A percentile compares a stretch with the other conserved stretches of the same genome.
Conservation (phyloP, 2,888 invertebrate species). For the Carpatolechia fugitivella region DNA sequence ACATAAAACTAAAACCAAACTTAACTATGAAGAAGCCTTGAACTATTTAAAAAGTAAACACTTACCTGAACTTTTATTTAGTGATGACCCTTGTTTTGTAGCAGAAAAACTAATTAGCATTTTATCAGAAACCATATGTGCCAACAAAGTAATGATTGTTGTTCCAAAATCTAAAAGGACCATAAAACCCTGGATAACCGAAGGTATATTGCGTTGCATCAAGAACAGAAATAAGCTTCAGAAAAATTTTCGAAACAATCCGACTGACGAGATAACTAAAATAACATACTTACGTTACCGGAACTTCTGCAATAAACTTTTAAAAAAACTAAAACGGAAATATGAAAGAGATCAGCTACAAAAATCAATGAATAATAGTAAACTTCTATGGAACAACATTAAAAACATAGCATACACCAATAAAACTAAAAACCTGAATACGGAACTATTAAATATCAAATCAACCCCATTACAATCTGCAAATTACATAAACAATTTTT, state of each 20-base stretch:
- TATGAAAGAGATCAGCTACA: background rate
- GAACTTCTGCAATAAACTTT: constrained; percentile 2
- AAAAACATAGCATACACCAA: background rate
- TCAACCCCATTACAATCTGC: background rate
- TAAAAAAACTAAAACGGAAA: constrained; percentile 1
- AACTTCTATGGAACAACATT: constrained; percentile 2
- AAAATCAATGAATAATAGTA: constrained; percentile 2
- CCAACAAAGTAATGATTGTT: background rate
- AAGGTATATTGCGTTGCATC: background rate
- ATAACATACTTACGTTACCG: background rate
- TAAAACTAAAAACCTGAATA: background rate
- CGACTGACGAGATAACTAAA: background rate
- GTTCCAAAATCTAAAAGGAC: background rate
- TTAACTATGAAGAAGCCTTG: background rate
- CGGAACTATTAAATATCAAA: background rate
- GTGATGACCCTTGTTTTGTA: background rate
- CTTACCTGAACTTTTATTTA: background rate
- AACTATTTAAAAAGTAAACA: background rate
- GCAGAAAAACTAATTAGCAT: background rate
- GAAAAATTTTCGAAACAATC: background rate
- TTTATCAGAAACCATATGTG: background rate
- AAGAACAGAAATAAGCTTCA: background rate
- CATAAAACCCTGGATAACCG: background rate
- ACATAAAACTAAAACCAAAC: background rate
- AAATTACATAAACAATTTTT: background rate